Conservation (phyloP, 1,140 invertebrate genomes). For the Episyrphus balteatus region DNA sequence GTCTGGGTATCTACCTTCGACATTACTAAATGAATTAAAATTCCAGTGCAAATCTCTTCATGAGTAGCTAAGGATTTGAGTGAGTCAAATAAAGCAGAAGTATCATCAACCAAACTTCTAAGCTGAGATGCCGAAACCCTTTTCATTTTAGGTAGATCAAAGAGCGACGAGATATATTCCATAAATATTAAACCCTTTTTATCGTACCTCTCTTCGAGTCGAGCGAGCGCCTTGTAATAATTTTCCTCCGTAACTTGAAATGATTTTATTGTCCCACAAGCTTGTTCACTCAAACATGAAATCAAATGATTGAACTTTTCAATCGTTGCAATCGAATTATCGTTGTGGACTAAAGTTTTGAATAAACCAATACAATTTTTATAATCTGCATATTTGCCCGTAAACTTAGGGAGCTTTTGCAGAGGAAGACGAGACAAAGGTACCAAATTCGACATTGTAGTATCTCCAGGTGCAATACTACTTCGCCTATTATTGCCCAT, state of each 20-base stretch:
- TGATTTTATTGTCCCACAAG: neutral
- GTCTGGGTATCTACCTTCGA: neutral
- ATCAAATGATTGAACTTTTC: conserved; percentile 8
- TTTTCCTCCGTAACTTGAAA: conserved; percentile 8
- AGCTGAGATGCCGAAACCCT: neutral
- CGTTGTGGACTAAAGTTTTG: conserved; percentile 1
- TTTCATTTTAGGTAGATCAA: neutral
- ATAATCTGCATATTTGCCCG: conserved; percentile 5
- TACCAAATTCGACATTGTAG: too few relatives aligned
- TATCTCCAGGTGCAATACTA: too few relatives aligned
- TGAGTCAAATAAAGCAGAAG: conserved; percentile 1
- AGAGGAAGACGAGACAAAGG: too few relatives aligned
- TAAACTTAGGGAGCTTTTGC: conserved; percentile 2
- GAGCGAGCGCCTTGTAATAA: neutral
- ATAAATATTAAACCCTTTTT: conserved; percentile 3
- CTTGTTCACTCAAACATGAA: conserved; percentile 1
- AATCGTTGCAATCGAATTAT: neutral
- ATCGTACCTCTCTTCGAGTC: conserved; percentile 4
- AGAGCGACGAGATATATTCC: neutral
- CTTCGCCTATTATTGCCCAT: too few relatives aligned
- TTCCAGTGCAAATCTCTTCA: neutral
- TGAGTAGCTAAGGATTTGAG: neutral
- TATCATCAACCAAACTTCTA: conserved; percentile 1
- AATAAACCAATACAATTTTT: conserved; percentile 4
- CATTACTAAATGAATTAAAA: conserved; percentile 1